A percentile compares a stretch with the other conserved stretches of the same genome.
Conservation (phyloP, 2,797 vertebrate genomes). For the Odontamblyopus lacepedii region DNA sequence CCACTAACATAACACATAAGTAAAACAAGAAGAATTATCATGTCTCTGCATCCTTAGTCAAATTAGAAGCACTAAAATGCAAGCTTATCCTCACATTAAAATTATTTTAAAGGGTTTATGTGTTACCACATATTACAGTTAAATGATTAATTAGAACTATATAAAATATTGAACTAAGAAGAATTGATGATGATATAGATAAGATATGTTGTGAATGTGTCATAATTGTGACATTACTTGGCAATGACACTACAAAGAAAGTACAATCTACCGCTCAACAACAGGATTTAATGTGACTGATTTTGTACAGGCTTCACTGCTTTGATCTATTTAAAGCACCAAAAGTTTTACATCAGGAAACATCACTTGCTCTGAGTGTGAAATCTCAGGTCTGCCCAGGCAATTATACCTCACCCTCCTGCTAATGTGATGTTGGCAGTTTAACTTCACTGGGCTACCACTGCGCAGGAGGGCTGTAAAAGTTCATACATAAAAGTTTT, state of each 20-base stretch:
- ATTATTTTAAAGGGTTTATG: background rate
- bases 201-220: too few species aligned
- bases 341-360: conserved; percentile 42
- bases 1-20: background rate
- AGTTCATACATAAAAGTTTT: background rate
- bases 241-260: conserved; percentile 23
- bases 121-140: background rate
- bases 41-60: background rate
- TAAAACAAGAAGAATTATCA: background rate
- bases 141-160: background rate
- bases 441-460: conserved; percentile 41
- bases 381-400: background rate
- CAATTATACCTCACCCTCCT: conserved; percentile 14
- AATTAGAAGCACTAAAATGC: background rate
- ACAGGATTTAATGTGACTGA: conserved; percentile 61
- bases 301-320: conserved; percentile 60
- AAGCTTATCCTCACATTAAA: background rate
- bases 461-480: conserved; percentile 33
- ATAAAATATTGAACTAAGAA: background rate
- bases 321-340: conserved; percentile 55
- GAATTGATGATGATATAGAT: too few species aligned
- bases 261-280: conserved; percentile 66
- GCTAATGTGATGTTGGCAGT: conserved; percentile 34
- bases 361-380: conserved; percentile 41
- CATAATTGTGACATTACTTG: conserved; percentile 19